A percentile compares a stretch with the other conserved stretches of the same genome.
Evolutionary conservation across 92 coral and sea anemone genomes (phyloP).

Genomic region (Desmophyllum pertusum): DNA sequence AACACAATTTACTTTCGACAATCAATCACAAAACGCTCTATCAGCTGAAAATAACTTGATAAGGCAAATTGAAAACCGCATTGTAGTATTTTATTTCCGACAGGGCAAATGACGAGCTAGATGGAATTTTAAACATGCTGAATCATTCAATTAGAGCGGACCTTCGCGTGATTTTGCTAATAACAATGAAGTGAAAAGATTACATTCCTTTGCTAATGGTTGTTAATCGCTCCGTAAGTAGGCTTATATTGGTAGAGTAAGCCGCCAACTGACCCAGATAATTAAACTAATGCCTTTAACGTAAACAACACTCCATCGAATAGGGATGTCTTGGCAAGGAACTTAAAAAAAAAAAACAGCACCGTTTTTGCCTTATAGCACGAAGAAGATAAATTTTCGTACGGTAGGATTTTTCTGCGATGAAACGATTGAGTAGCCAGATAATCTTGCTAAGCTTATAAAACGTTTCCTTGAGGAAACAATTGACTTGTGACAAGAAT

Average conservation of each 20-base stretch:
- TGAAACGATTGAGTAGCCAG: no score
- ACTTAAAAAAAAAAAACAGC: not conserved
- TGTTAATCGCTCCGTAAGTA: slow-evolving; percentile 1
- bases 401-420: no score
- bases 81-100: not conserved
- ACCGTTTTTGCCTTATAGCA: not conserved
- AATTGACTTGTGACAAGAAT: not conserved
- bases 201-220: not conserved
- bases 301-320: not conserved
- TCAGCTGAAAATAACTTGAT: not conserved
- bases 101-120: not conserved
- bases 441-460: not conserved
- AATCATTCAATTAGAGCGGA: not conserved
- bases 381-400: not conserved
- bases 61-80: not conserved
- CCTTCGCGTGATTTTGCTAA: slow-evolving; percentile 16
- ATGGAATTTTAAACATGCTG: not conserved
- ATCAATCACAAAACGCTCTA: not conserved
- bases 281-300: not conserved
- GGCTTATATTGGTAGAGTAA: not conserved
- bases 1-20: not conserved
- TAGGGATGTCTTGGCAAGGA: not conserved
- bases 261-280: not conserved
- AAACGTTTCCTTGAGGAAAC: not conserved
- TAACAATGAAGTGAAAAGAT: not conserved